Percentiles rank a stretch among this genome's conserved stretches.
phyloP scores from a whole-genome alignment of 2,888 invertebrate genomes.

The Calephelis perditalis region DNA sequence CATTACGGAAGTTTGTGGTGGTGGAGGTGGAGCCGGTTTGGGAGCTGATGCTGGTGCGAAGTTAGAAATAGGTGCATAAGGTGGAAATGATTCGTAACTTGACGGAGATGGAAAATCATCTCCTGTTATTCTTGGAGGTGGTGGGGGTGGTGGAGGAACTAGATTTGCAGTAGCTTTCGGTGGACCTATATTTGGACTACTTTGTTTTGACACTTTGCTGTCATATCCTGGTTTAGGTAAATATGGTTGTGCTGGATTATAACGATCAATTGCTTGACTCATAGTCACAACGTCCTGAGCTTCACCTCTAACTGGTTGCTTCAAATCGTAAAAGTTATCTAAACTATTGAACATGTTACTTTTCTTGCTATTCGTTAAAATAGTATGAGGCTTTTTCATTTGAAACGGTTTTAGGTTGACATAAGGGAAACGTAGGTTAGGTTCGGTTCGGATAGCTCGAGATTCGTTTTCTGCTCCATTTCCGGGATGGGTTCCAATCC shows the following conservation, averaged over 20 bases:
- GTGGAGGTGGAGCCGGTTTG: slow-evolving; percentile 27
- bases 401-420: slow-evolving; percentile 66
- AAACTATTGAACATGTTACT: slow-evolving; percentile 56
- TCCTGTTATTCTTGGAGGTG: slow-evolving; percentile 44
- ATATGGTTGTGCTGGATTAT: slow-evolving; percentile 72
- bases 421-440: slow-evolving; percentile 62
- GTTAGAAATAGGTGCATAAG: slow-evolving; percentile 44
- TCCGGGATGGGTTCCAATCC: slow-evolving; percentile 58
- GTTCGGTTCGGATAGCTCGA: slow-evolving; percentile 63
- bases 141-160: slow-evolving; percentile 58
- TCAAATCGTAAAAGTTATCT: slow-evolving; percentile 54
- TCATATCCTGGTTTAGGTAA: slow-evolving; percentile 55
- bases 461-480: slow-evolving; percentile 69
- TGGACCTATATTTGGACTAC: slow-evolving; percentile 37
- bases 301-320: slow-evolving; percentile 63
- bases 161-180: slow-evolving; percentile 48
- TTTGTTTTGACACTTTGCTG: slow-evolving; percentile 48
- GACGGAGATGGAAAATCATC: slow-evolving; percentile 55
- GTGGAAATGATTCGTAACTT: slow-evolving; percentile 65
- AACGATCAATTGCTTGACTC: slow-evolving; percentile 57
- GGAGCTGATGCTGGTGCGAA: slow-evolving; percentile 30
- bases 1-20: slow-evolving; percentile 30
- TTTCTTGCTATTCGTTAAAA: slow-evolving; percentile 47
- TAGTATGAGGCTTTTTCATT: slow-evolving; percentile 53
- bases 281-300: slow-evolving; percentile 50